A percentile compares a stretch with the other conserved stretches of the same genome.
Evolutionary conservation across 2,888 invertebrate genomes (phyloP).

Genomic region (Platycheirus albimanus): DNA sequence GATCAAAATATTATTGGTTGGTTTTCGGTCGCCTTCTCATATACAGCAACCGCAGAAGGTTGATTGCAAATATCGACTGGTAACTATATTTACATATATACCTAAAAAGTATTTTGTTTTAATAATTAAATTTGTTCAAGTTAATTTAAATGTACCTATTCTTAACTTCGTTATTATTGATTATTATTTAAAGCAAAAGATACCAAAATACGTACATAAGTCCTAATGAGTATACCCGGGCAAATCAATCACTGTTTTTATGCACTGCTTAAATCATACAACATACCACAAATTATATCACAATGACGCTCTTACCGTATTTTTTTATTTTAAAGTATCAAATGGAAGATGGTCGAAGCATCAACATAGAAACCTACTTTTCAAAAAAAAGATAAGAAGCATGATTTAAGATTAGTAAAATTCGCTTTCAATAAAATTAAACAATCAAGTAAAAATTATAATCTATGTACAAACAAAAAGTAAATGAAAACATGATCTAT

Average conservation of each 20-base stretch:
- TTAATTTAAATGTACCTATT: neutral
- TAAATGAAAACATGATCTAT: no score
- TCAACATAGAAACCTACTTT: no score
- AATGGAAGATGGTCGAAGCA: no score
- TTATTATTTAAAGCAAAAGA: no score
- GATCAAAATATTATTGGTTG: conserved; percentile 79
- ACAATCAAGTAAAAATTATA: no score
- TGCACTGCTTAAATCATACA: conserved; percentile 34
- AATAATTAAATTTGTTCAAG: conserved; percentile 28
- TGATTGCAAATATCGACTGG: conserved; percentile 82
- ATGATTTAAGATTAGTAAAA: no score
- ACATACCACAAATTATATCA: neutral
- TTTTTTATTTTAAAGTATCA: no score
- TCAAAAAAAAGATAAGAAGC: no score
- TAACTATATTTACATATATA: conserved; percentile 34
- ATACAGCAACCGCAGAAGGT: conserved; percentile 93
- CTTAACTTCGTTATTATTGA: no score
- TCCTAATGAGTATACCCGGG: neutral
- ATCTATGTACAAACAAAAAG: no score
- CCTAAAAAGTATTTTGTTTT: conserved; percentile 22
- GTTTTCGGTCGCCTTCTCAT: conserved; percentile 90
- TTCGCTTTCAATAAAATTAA: no score
- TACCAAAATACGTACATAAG: neutral
- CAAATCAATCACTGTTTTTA: conserved; percentile 16
- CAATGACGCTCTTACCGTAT: no score